Evolutionary conservation across 2,797 vertebrate species (phyloP).

Genomic region (Acanthurus tractus): DNA sequence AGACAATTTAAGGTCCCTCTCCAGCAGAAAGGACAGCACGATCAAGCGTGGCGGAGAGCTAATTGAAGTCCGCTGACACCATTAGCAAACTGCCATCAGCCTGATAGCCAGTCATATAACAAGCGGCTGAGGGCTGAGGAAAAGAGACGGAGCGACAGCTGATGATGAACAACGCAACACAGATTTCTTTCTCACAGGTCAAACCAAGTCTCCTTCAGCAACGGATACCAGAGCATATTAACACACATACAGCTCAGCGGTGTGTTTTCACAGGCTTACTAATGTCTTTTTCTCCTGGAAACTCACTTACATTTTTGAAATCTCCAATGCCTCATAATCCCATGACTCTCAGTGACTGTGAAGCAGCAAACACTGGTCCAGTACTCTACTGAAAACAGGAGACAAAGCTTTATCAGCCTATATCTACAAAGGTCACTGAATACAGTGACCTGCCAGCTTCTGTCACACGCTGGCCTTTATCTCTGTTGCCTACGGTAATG

Average conservation of each 20-base stretch:
- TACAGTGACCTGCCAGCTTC: conserved; percentile 50
- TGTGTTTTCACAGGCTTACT: background rate
- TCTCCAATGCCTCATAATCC: background rate
- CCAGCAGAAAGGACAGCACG: conserved; percentile 64
- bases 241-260: background rate
- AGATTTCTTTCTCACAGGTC: conserved; percentile 55
- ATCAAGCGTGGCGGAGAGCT: conserved; percentile 70
- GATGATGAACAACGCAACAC: conserved; percentile 54
- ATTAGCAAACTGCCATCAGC: conserved; percentile 79
- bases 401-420: conserved; percentile 29
- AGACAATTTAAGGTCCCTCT: conserved; percentile 77
- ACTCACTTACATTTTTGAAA: background rate
- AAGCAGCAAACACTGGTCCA: background rate
- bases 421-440: conserved; percentile 61
- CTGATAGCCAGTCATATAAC: conserved; percentile 75
- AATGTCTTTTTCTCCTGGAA: conserved; percentile 5
- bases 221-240: background rate
- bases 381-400: background rate
- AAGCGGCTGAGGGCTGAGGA: conserved; percentile 49
- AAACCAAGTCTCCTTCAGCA: conserved; percentile 14
- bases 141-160: conserved; percentile 42
- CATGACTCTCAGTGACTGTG: background rate
- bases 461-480: conserved; percentile 67
- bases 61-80: conserved; percentile 84
- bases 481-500: conserved; percentile 54